Conservation (phyloP, 2,797 vertebrate genomes). For the Leptodactylus fallax region DNA sequence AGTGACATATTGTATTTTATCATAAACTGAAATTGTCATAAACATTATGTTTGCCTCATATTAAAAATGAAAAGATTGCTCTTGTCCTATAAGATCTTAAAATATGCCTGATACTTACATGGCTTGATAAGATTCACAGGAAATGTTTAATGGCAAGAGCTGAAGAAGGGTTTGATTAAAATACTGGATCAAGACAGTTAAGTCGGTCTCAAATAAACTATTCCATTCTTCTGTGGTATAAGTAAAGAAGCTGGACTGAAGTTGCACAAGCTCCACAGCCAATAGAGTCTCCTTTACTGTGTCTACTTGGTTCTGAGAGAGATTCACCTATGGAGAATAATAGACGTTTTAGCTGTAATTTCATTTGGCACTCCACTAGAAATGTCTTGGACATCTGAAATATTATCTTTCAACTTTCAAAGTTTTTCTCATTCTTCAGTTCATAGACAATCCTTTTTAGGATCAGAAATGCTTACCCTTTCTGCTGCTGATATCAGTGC, state of each 20-base stretch:
- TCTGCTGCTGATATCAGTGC: background rate
- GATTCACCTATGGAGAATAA: slow-evolving; percentile 3
- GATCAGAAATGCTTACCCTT: slow-evolving; percentile 6
- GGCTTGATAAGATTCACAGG: slow-evolving; percentile 45
- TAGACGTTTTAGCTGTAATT: background rate
- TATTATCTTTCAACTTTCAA: background rate
- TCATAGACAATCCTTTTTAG: background rate
- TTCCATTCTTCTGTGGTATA: background rate
- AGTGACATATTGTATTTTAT: background rate
- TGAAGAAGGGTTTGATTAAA: slow-evolving; percentile 15
- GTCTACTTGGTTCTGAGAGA: background rate
- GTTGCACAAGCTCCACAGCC: background rate
- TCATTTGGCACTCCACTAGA: too few relatives aligned
- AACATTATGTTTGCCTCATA: background rate
- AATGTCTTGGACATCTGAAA: background rate
- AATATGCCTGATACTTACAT: slow-evolving; percentile 27
- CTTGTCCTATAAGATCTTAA: background rate
- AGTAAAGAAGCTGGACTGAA: slow-evolving; percentile 10
- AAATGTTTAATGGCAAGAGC: slow-evolving; percentile 12
- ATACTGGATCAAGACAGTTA: background rate
- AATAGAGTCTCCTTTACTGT: slow-evolving; percentile 7
- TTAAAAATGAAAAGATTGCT: background rate
- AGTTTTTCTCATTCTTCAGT: too few relatives aligned
- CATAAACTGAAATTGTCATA: too few relatives aligned
- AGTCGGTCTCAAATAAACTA: background rate